These are phyloP conservation scores for Echiichthys vipera DNA, from an alignment of 2,797 vertebrate genomes.

Conservation along the genomic window DNA sequence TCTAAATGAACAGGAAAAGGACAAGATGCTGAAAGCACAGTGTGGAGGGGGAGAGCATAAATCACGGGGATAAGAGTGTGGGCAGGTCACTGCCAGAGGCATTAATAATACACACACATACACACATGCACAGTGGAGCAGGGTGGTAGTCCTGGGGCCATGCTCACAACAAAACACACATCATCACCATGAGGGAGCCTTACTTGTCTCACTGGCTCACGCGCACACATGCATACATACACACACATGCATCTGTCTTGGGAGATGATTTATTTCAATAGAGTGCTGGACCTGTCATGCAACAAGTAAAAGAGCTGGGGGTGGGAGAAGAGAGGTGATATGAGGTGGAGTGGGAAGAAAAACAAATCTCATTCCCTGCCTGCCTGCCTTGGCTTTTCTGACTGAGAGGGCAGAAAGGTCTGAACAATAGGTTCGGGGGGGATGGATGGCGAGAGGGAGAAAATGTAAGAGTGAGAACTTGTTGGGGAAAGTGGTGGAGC, in stretches of 20 bases:
- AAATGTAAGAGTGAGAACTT: constrained; percentile 22
- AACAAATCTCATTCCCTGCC: constrained; percentile 74
- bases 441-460: constrained; percentile 16
- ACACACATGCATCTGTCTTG: constrained; percentile 20
- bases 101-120: constrained; percentile 79
- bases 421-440: constrained; percentile 42
- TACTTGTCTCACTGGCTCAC: constrained; percentile 36
- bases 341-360: constrained; percentile 62
- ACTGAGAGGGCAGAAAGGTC: constrained; percentile 49
- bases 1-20: constrained; percentile 66
- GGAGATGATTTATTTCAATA: constrained; percentile 76
- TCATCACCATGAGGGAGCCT: constrained; percentile 57
- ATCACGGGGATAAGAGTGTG: constrained; percentile 80
- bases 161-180: constrained; percentile 70
- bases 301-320: constrained; percentile 76
- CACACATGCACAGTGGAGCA: constrained; percentile 31
- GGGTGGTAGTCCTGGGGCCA: constrained; percentile 67
- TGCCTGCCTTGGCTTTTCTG: constrained; percentile 51
- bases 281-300: constrained; percentile 66
- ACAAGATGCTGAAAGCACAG: constrained; percentile 59
- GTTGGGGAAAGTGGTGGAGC: neutral
- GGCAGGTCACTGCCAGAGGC: constrained; percentile 78
- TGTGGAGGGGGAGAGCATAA: constrained; percentile 71
- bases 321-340: constrained; percentile 56
- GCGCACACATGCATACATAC: neutral